Base-by-base conservation (phyloP, 2,888 invertebrate species). In the Falcaria lacertinaria region DNA sequence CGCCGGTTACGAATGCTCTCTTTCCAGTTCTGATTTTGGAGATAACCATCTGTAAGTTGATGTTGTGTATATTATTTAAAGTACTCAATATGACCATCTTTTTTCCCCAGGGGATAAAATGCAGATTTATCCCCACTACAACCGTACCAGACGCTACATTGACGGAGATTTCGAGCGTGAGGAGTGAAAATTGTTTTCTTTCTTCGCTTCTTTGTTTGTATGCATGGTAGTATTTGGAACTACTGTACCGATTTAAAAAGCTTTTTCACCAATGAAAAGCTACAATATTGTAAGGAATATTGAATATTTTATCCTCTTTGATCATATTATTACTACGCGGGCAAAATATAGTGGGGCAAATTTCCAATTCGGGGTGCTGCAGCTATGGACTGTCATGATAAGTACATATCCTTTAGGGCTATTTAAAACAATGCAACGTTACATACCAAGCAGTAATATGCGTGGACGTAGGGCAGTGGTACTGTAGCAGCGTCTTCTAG, bases 401-500 rank as follows among this genome's bases (percentile, higher is more conserved):
- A 15, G 15, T 2, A 7, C 5, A 7, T 2, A 15, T 15, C 7
- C n/a, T n/a, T n/a, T n/a, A n/a, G n/a, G 4, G 15, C 33, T 33
- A 33, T 14, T 32, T 33, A 8, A 4, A 22, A 34, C n/a, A 15
- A 33, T n/a, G n/a, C n/a, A n/a, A 39, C 15, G 5, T 7, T 8
- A 47, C 62, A 58, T 50, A 74, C 75, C 42, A 74, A 47, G 34
- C 60, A 65, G 40, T 73, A 75, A 43, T 60, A 70, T 2, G 71
- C 72, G 1, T 62, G 50, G 0, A 54, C 42, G 34, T 62, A 70
- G n/a, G 93, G 93, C 34, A 94, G 91, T 0, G 95, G 94, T 1
- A 94, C 90, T 0, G 94, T 93, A 2, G 93, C 93, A 6, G 93
- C 94, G 49, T 95, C 93, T 68, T 92, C 91, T 15, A 94, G 68